Percentiles rank a stretch among this genome's conserved stretches.
Evolutionary conservation across 2,113 vertebrate genomes (phyloP).

Genomic region (cattle (Bos taurus)): ARS-UCD2.0 NC_037328.1:135789001-135789500

Average conservation of each 20-base stretch:
- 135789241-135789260: not conserved
- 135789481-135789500: not conserved
- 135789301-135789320: not conserved
- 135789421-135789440: not conserved
- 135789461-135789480: not conserved
- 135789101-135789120: not conserved
- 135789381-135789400: not conserved
- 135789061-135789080: not conserved
- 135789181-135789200: not conserved
- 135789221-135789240: not conserved
- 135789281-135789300: not conserved
- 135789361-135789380: not conserved
- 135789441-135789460: not conserved
- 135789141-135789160: not conserved
- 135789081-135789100: not conserved
- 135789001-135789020: not conserved
- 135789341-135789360: not conserved
- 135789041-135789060: not conserved
- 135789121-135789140: not conserved
- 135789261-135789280: not conserved
- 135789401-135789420: not conserved
- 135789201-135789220: not conserved
- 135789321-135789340: not conserved
- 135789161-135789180: not conserved
- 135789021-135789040: accelerated